Percentiles rank a stretch among this genome's conserved stretches.
These are phyloP conservation scores for Philopedon plagiatum DNA, from an alignment of 2,888 invertebrate species.

Conservation along the genomic window DNA sequence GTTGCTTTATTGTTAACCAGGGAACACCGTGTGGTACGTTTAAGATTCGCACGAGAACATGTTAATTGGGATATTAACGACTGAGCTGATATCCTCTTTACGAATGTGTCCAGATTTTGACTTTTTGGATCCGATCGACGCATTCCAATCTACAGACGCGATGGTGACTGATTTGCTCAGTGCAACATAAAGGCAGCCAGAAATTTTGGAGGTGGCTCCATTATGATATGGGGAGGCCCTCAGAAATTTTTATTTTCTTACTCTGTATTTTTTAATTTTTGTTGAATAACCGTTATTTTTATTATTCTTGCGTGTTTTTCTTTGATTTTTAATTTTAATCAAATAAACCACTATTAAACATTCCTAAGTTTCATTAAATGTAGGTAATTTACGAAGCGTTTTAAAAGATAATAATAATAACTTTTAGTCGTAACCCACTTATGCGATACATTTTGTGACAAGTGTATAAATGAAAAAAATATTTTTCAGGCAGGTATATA, in stretches of 20 bases:
- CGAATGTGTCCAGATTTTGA: neutral
- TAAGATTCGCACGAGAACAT: constrained; percentile 2
- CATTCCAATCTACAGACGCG: constrained; percentile 4
- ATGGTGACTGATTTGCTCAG: neutral
- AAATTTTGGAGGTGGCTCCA: constrained; percentile 19
- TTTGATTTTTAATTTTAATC: no score
- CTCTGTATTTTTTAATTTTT: no score
- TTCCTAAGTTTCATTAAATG: no score
- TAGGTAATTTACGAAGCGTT: no score
- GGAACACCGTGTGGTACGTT: constrained; percentile 8
- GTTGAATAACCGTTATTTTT: no score
- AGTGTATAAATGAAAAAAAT: no score
- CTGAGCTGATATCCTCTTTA: no score
- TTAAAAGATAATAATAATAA: neutral
- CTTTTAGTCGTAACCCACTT: neutral
- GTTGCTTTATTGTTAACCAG: neutral
- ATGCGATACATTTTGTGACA: neutral
- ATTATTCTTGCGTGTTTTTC: no score
- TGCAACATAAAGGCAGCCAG: constrained; percentile 6
- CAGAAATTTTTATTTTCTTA: no score
- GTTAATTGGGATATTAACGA: no score
- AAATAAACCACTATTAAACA: no score
- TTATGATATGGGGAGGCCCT: neutral
- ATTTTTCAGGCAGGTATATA: no score
- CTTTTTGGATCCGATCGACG: neutral